A percentile compares a stretch with the other conserved stretches of the same genome.
Conservation (phyloP, 2,888 invertebrate species). For the Drosophila algonquin region DNA sequence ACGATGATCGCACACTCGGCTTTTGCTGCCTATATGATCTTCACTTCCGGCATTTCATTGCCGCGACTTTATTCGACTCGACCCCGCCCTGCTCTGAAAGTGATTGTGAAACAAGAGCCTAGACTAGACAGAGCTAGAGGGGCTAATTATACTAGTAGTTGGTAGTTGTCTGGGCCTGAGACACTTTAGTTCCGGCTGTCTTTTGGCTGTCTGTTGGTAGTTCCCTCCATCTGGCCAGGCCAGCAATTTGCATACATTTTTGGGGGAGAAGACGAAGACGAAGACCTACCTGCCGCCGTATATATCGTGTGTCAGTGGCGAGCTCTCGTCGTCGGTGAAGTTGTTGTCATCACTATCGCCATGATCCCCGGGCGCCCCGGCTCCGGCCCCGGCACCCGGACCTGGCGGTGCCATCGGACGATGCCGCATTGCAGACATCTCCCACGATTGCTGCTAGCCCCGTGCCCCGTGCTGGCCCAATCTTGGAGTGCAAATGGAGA, state of each 20-base stretch:
- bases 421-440: slow-evolving; percentile 88
- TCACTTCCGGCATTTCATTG: slow-evolving; percentile 59
- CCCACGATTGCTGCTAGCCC: slow-evolving; percentile 72
- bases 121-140: slow-evolving; percentile 9
- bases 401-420: slow-evolving; percentile 85
- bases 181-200: slow-evolving; percentile 60
- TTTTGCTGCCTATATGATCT: slow-evolving; percentile 29
- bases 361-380: slow-evolving; percentile 81
- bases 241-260: slow-evolving; percentile 60
- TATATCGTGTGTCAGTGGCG: slow-evolving; percentile 93
- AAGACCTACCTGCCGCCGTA: slow-evolving; percentile 93
- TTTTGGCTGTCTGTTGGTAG: slow-evolving; percentile 4
- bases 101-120: slow-evolving; percentile 47
- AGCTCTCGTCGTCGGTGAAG: slow-evolving; percentile 93
- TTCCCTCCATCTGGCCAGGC: slow-evolving; percentile 22
- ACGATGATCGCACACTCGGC: slow-evolving; percentile 1
- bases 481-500: slow-evolving; percentile 22
- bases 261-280: slow-evolving; percentile 8
- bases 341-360: slow-evolving; percentile 90
- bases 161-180: slow-evolving; percentile 46
- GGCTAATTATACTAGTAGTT: slow-evolving; percentile 49
- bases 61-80: slow-evolving; percentile 24
- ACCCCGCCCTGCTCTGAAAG: slow-evolving; percentile 55
- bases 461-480: slow-evolving; percentile 13
- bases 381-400: slow-evolving; percentile 30